Evolutionary conservation across 2,797 vertebrate species (phyloP), one percentile per base, ranked within the genome.

Genomic region (Graptemys geographica): DNA sequence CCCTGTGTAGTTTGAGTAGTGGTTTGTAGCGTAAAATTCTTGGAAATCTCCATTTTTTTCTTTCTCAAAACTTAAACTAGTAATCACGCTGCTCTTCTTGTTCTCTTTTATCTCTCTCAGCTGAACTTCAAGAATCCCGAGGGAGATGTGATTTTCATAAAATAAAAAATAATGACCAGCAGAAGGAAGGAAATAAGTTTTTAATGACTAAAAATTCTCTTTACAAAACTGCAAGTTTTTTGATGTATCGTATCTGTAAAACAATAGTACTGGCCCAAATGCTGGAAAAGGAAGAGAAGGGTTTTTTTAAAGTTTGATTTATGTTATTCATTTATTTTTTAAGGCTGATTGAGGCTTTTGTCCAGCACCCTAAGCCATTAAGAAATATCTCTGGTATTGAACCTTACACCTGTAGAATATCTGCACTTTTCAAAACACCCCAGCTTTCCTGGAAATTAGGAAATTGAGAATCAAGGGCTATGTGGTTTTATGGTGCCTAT

Each of bases 51-150:
- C 93, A 11, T 95, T 96, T 97, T 97, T 97, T 94, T 96, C 95
- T 95, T 95, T 96, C 88, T 89, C 90, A 92, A 95, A 86, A 93
- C 83, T 93, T 94, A 94, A 81, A 94, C 95, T 96, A 88, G 94
- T 98, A 96, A 25, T 18, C 31, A 37, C 94, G 84, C 84, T 91
- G 88, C 83, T 93, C 95, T 92, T 89, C 87, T 93, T 89, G 80
- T 53, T 95, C 88, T 84, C 98, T 98, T 98, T 98, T 98, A 98
- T 98, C 98, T 98, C 95, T 97, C 92, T 97, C 95, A 86, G 91
- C 84, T 95, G 96, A 98, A 97, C 97, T 97, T 90, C 86, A 85
- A 88, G 89, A 94, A 92, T 97, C 98, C 98, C 97, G 53, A 95
- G 97, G 95, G 98, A 98, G 90, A 97, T 91, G 89, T 93, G 92